These are phyloP conservation scores for Zhuqinia jingwanae DNA, from an alignment of 2,888 invertebrate species.

Conservation along the genomic window DNA sequence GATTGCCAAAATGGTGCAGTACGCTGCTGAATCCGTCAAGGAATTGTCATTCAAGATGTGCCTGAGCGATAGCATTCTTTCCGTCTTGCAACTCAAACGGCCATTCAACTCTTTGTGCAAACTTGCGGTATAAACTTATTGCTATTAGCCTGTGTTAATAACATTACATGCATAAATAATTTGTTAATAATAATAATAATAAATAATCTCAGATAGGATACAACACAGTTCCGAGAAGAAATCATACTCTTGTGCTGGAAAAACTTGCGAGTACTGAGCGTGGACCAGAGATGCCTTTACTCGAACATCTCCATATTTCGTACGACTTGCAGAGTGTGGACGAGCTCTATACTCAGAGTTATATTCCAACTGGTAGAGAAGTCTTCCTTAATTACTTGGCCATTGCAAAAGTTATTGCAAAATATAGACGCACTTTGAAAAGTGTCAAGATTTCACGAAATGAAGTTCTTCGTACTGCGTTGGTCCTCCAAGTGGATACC, in stretches of 20 bases:
- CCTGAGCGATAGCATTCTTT: neutral
- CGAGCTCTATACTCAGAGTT: neutral
- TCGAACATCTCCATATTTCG: neutral
- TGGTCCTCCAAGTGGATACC: conserved; percentile 31
- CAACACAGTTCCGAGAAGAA: conserved; percentile 6
- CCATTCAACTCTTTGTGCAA: conserved; percentile 20
- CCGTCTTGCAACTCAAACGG: neutral
- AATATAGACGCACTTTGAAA: neutral
- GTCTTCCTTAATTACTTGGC: conserved; percentile 41
- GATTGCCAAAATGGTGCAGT: conserved; percentile 23
- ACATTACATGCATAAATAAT: neutral
- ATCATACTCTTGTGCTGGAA: neutral
- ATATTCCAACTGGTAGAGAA: neutral
- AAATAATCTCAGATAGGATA: conserved; percentile 5
- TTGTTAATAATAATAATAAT: too few species aligned
- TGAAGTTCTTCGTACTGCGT: conserved; percentile 36
- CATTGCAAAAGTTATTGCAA: neutral
- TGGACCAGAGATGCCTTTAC: neutral
- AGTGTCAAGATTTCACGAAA: conserved; percentile 32
- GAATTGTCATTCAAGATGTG: conserved; percentile 21
- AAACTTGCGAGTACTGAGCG: neutral
- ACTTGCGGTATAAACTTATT: conserved; percentile 5
- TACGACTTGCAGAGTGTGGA: conserved; percentile 39
- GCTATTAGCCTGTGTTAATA: too few species aligned
- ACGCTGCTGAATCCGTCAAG: conserved; percentile 3